Conservation (phyloP, 92 coral and sea anemone genomes). For the Chrysogorgia sp. region DNA sequence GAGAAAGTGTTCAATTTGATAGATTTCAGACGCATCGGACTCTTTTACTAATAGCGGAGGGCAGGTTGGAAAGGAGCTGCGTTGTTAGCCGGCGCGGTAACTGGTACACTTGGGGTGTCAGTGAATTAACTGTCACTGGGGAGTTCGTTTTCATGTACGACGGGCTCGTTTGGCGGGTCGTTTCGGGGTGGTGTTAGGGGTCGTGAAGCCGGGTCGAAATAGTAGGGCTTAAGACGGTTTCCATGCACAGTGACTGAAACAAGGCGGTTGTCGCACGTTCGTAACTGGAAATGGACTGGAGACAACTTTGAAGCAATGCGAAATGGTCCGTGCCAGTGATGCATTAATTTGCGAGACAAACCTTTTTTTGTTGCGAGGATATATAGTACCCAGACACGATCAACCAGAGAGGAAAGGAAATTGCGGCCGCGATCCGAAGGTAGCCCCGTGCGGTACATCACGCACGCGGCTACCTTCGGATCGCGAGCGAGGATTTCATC, state of each 20-base stretch:
- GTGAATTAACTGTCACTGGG: constrained; percentile 24
- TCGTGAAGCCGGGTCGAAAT: constrained; percentile 22
- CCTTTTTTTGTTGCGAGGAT: constrained; percentile 37
- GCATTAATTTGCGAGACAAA: constrained; percentile 46
- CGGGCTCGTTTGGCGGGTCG: constrained; percentile 2
- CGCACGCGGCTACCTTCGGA: no score
- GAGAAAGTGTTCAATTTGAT: constrained; percentile 23
- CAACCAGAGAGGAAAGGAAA: no score
- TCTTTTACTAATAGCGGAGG: no score
- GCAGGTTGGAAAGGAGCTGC: no score
- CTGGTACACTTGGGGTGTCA: no score
- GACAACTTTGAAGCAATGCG: constrained; percentile 44
- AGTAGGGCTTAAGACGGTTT: constrained; percentile 54
- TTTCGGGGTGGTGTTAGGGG: constrained; percentile 9
- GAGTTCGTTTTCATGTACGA: constrained; percentile 17
- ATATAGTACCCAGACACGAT: constrained; percentile 58
- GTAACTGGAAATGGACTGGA: constrained; percentile 44
- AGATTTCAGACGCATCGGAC: no score
- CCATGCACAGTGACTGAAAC: constrained; percentile 47
- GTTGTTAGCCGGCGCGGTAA: no score
- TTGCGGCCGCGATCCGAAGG: no score
- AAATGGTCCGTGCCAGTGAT: constrained; percentile 57
- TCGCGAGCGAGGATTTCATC: no score
- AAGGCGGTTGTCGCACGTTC: constrained; percentile 36
- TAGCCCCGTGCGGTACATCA: no score